These are phyloP conservation scores for Tautogolabrus adspersus DNA, from an alignment of 2,113 vertebrate species.

Conservation along the genomic window DNA sequence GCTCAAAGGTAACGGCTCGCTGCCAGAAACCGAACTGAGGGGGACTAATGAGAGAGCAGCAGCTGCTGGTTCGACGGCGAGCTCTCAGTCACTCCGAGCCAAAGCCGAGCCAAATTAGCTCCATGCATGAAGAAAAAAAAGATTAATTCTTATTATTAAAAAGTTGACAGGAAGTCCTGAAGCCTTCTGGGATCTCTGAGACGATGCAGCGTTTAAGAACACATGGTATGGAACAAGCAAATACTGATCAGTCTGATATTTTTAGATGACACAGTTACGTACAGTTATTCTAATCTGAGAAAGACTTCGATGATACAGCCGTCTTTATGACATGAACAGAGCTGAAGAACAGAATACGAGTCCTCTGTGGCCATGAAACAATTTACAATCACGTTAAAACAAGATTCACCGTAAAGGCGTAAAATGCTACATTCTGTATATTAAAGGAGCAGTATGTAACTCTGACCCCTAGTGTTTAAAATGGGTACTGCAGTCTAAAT, in stretches of 20 bases:
- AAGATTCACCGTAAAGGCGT: too few relatives aligned
- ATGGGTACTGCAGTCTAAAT: too few relatives aligned
- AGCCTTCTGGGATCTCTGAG: background rate
- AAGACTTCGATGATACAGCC: too few relatives aligned
- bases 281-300: background rate
- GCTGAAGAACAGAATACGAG: too few relatives aligned
- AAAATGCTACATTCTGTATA: too few relatives aligned
- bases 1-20: conserved; percentile 73
- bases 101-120: conserved; percentile 46
- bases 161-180: background rate
- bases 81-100: conserved; percentile 36
- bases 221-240: conserved; percentile 1
- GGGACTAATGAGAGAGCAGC: conserved; percentile 73
- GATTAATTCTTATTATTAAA: conserved; percentile 5
- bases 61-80: conserved; percentile 54
- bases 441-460: too few relatives aligned
- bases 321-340: background rate
- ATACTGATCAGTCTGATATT: background rate
- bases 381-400: too few relatives aligned
- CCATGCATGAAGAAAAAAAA: conserved; percentile 2
- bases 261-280: background rate
- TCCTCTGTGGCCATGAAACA: too few relatives aligned
- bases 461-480: too few relatives aligned
- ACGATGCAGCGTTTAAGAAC: background rate
- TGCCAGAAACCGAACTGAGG: conserved; percentile 59